Base-by-base conservation (phyloP, 2,797 vertebrate species). In the Coranthus polyacanthus region DNA sequence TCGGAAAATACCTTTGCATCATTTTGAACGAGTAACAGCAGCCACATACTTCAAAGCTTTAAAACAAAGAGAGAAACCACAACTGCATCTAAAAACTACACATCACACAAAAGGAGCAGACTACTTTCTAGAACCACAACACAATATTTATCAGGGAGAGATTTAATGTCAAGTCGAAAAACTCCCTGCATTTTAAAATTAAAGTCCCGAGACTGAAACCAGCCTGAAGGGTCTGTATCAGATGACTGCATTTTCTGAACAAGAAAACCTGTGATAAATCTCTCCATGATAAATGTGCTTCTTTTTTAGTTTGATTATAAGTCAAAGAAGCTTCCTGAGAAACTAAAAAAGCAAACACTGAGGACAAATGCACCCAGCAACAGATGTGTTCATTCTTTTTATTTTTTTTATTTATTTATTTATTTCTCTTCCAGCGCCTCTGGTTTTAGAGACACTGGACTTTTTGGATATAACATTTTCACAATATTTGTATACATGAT, bases 1-100 rank as follows among this genome's bases (percentile, higher is more conserved):
- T 74, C 43, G 70, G 76, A 88, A 88, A 83, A 85, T 82, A n/a
- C n/a, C n/a, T 69, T 41, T 2, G 56, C 16, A 15, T 52, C 5
- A 11, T 32, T 47, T 8, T 49, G 39, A 68, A 53, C n/a, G n/a
- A n/a, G n/a, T 22, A 47, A 52, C 59, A 78, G 73, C 73, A 75
- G 76, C 73, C 29, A 18, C 57, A 79, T 57, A 72, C 63, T 7
- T 20, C 74, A 4, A 49, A 66, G 56, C 66, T 57, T 63, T 13
- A 29, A 83, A 70, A 36, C 15, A 21, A 39, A 53, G 24, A 49
- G 26, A 62, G 21, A 60, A 70, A 62, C 38, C 59, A 75, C 60
- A 82, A 60, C 71, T 74, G 53, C 50, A 70, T 64, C 55, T 69
- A 59, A 60, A 69, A 68, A 70, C 78, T 75, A 45, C 70, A 73